Percentiles rank a stretch among this genome's conserved stretches.
phyloP scores from a whole-genome alignment of 1,140 invertebrate species.

The Brachionus asplanchnoidis region DNA sequence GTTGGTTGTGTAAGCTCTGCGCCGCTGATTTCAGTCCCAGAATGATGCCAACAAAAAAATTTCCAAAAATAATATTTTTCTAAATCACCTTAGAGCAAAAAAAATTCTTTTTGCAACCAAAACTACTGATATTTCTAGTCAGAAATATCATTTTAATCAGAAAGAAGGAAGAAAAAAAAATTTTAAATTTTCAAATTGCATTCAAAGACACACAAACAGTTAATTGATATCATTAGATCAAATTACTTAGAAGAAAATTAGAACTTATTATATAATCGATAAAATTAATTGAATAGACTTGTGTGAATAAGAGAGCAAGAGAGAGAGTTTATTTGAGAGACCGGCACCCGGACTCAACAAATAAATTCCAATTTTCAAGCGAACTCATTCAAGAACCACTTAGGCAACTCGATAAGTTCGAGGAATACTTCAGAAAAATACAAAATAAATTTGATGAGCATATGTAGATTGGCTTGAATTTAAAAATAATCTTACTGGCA shows the following conservation, averaged over 20 bases:
- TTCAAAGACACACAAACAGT: background rate
- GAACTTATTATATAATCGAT: background rate
- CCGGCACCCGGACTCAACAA: too few species aligned
- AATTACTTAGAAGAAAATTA: background rate
- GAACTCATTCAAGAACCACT: background rate
- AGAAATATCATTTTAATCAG: background rate
- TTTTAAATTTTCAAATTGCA: background rate
- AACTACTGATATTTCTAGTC: background rate
- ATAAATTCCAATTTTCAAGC: background rate
- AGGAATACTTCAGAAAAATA: background rate
- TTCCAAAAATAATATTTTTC: background rate
- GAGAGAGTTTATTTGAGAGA: too few species aligned
- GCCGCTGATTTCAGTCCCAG: too few species aligned
- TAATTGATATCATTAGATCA: slow-evolving; percentile 4
- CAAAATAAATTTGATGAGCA: too few species aligned
- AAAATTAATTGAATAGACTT: background rate
- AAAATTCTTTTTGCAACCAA: background rate
- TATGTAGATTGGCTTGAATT: too few species aligned
- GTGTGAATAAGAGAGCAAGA: background rate
- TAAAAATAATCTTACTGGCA: slow-evolving; percentile 16
- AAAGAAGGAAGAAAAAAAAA: background rate
- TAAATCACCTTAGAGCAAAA: background rate
- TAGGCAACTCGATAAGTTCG: background rate
- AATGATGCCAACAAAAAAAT: background rate
- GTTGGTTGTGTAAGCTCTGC: too few species aligned